phyloP scores from a whole-genome alignment of 2,888 invertebrate genomes.

The Pyrgus malvae region DNA sequence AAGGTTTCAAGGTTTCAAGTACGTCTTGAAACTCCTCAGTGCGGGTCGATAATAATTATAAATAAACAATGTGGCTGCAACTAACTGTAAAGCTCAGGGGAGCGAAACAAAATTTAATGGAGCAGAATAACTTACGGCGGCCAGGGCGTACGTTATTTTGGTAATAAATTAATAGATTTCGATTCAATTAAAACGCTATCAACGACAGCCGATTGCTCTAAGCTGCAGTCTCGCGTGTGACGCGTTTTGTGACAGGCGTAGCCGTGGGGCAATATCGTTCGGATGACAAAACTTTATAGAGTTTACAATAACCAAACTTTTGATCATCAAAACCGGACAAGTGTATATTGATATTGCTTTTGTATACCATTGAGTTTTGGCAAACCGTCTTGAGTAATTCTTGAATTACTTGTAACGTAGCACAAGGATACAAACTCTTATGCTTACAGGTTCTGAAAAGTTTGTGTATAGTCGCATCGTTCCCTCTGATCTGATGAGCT shows the following conservation, averaged over 20 bases:
- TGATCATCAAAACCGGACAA: no score
- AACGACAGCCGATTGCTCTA: constrained; percentile 21
- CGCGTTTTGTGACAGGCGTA: no score
- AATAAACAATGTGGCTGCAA: constrained; percentile 27
- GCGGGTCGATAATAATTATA: constrained; percentile 25
- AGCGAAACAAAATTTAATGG: constrained; percentile 34
- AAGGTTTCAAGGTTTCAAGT: background rate
- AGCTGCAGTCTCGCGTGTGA: constrained; percentile 9
- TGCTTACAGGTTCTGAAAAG: no score
- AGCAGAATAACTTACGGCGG: constrained; percentile 31
- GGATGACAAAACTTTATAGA: constrained; percentile 1
- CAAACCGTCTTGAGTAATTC: no score
- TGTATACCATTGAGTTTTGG: no score
- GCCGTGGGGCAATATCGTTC: no score
- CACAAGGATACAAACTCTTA: no score
- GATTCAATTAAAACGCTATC: constrained; percentile 42
- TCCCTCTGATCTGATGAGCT: no score
- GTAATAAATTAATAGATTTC: constrained; percentile 39
- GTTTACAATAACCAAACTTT: no score
- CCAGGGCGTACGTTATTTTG: constrained; percentile 32
- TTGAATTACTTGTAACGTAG: no score
- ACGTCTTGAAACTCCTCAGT: constrained; percentile 10
- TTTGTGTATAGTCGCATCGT: no score
- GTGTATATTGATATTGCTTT: no score
- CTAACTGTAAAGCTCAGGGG: constrained; percentile 32